Conservation (phyloP, 2,113 vertebrate species). For the Turnix velox region DNA sequence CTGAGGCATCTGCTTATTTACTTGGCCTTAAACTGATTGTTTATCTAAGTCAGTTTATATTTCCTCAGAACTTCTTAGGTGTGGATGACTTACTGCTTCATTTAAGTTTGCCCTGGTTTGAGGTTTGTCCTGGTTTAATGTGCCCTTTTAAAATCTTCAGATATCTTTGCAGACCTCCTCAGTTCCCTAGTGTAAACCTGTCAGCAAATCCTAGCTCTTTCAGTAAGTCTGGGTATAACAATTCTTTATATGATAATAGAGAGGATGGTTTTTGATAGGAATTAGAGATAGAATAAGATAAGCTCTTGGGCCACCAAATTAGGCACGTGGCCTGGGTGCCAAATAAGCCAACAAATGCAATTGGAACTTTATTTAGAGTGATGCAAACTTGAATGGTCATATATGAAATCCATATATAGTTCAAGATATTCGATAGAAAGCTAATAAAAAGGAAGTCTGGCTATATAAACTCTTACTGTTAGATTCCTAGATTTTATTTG, state of each 20-base stretch:
- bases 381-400: background rate
- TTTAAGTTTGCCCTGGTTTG: no score
- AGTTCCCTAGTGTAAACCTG: background rate
- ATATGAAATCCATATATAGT: background rate
- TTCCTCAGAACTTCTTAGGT: background rate
- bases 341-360: background rate
- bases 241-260: background rate
- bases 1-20: background rate
- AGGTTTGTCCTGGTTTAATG: no score
- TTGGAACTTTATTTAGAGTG: background rate
- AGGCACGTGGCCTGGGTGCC: background rate
- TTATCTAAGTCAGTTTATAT: background rate
- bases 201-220: conserved; percentile 1
- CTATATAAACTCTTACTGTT: background rate
- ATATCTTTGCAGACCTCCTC: conserved; percentile 12
- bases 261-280: background rate
- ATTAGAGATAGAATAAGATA: background rate
- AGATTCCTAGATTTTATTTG: background rate
- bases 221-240: background rate
- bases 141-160: background rate
- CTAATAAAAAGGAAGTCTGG: background rate
- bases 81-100: background rate
- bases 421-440: background rate
- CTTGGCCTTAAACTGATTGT: conserved; percentile 1
- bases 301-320: background rate